A percentile compares a stretch with the other conserved stretches of the same genome.
Evolutionary conservation across 2,113 vertebrate species (phyloP).

Genomic region (Prinia subflava): DNA sequence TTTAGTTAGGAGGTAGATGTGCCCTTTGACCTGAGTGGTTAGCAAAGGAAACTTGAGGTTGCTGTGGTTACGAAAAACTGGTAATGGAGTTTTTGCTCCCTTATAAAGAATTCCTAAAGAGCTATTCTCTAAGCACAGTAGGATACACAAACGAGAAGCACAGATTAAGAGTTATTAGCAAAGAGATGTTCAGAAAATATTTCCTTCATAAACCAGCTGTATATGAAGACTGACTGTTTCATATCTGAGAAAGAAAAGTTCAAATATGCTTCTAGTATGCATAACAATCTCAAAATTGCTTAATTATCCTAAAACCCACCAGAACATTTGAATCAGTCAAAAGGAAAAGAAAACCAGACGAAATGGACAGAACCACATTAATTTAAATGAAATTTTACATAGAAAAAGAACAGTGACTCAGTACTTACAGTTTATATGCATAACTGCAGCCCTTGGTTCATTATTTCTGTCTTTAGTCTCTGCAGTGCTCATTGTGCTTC

Average conservation of each 20-base stretch:
- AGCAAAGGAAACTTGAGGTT: background rate
- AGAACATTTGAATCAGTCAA: background rate
- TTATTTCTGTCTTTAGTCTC: background rate
- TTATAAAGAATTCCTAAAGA: background rate
- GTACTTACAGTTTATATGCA: background rate
- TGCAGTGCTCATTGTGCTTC: background rate
- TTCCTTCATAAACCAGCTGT: background rate
- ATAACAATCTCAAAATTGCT: background rate
- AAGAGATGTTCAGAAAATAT: background rate
- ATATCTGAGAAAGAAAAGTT: background rate
- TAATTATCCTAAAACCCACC: background rate
- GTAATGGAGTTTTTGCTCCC: background rate
- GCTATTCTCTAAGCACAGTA: background rate
- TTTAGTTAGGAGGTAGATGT: background rate
- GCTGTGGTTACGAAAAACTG: background rate
- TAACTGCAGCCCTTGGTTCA: background rate
- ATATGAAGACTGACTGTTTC: background rate
- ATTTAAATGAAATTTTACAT: background rate
- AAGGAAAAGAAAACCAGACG: background rate
- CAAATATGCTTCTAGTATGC: background rate
- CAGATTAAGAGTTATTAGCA: background rate
- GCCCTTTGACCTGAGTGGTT: background rate
- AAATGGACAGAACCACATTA: background rate
- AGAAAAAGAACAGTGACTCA: background rate
- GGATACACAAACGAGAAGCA: background rate